Evolutionary conservation across 2,888 invertebrate species (phyloP), one percentile per base, ranked within the genome.

Genomic region (Pocota personata): DNA sequence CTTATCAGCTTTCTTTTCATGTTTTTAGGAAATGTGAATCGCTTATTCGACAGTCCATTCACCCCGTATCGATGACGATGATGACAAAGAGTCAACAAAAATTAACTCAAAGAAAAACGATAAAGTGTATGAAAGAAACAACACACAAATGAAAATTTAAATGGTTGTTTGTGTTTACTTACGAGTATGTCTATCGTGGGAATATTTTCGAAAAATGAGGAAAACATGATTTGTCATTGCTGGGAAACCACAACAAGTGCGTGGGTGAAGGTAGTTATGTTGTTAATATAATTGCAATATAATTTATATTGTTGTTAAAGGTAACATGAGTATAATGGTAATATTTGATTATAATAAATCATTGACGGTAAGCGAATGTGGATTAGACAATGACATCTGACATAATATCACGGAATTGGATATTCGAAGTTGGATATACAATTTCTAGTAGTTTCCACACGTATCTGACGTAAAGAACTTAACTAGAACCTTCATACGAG

Each of bases 51-150:
- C 73, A 73, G 72, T 79, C 35, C 79, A 58, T 73, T 73, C 79
- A 72, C 72, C 79, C 64, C 79, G 62, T 77, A 50, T 79, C 72
- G 79, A 79, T 79, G 79, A 79, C 72, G 72, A 79, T 55, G 71
- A 72, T 78, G 72, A 73, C 64, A 73, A 57, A 75, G 52, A 73
- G 21, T 73, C 73, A 80, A 73, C 80, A 80, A 50, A 75, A 58
- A 60, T 52, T 30, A 46, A 60, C 58, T 50, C 30, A 30, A 64
- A 79, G 24, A 55, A 66, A 40, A 57, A 32, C 24, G 21, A 72
- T 30, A 64, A 30, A 52, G 27, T 37, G n/a, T 37, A 12, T 3
- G 40, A 6, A 2, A 12, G 4, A 12, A 35, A 16, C 30, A 12
- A 30, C 27, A 21, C 4, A 57, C 57, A 46, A 52, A 77, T 24